phyloP scores from a whole-genome alignment of 2,888 invertebrate genomes.

The Gordius sp. region DNA sequence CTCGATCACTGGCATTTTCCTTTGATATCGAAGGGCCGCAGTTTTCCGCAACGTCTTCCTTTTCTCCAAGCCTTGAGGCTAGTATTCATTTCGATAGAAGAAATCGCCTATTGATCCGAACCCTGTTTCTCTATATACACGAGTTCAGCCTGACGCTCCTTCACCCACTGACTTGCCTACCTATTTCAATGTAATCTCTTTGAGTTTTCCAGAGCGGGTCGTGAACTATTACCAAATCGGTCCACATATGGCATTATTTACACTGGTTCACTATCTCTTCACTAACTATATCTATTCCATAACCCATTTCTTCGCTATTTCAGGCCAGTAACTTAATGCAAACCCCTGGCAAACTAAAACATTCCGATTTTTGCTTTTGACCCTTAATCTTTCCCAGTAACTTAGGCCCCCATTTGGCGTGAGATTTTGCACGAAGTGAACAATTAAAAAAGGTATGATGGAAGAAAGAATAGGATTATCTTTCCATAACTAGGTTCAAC shows the following conservation, averaged over 20 bases:
- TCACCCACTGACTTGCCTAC: conserved; percentile 69
- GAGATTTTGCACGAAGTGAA: no score
- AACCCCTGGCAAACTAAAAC: no score
- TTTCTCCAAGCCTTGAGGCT: conserved; percentile 32
- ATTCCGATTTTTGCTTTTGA: no score
- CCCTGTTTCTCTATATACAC: conserved; percentile 26
- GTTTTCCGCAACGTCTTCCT: conserved; percentile 34
- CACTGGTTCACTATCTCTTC: background rate
- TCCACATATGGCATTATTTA: conserved; percentile 21
- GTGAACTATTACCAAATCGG: conserved; percentile 76
- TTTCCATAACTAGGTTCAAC: no score
- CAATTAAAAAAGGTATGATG: no score
- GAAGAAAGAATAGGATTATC: no score
- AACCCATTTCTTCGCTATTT: no score
- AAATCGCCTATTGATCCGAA: no score
- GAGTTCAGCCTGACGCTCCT: conserved; percentile 80
- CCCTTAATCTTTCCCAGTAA: no score
- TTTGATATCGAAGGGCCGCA: conserved; percentile 56
- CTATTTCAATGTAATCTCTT: conserved; percentile 46
- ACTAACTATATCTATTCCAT: background rate
- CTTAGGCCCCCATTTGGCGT: no score
- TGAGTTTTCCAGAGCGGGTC: conserved; percentile 82
- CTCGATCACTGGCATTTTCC: conserved; percentile 84
- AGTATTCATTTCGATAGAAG: conserved; percentile 33
- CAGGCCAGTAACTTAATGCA: no score